Evolutionary conservation across 2,113 vertebrate species (phyloP).

Genomic region (Eretmochelys imbricata): DNA sequence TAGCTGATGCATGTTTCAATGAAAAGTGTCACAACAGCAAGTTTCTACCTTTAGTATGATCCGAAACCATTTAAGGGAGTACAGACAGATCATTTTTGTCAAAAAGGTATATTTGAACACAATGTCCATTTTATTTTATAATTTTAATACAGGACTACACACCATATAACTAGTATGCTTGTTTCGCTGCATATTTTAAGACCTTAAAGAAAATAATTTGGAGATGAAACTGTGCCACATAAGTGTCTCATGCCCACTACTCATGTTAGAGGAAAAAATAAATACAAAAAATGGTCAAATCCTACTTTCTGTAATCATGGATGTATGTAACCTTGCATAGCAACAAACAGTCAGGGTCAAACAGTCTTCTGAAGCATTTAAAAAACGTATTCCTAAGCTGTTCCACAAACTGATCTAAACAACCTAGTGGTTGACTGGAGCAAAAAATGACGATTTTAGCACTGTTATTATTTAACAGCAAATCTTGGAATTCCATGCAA

Average conservation of each 20-base stretch:
- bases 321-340: not conserved
- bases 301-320: not conserved
- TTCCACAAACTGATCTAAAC: not conserved
- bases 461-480: rapidly evolving
- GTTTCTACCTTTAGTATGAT: not conserved
- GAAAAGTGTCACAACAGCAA: not conserved
- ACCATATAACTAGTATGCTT: not conserved
- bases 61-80: not conserved
- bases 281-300: not conserved
- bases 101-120: not conserved
- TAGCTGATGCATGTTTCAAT: not conserved
- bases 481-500: not conserved
- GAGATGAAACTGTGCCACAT: not conserved
- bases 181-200: not conserved
- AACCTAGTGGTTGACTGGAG: not conserved
- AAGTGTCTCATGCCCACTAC: not conserved
- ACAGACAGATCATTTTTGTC: not conserved
- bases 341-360: not conserved
- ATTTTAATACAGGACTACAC: not conserved
- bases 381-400: not conserved
- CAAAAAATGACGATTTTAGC: not conserved
- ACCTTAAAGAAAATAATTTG: not conserved
- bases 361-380: not conserved
- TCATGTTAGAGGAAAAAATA: not conserved
- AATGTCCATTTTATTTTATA: not conserved